Base-by-base conservation (phyloP, 2,797 vertebrate genomes). In the Oreochromis mossambicus region DNA sequence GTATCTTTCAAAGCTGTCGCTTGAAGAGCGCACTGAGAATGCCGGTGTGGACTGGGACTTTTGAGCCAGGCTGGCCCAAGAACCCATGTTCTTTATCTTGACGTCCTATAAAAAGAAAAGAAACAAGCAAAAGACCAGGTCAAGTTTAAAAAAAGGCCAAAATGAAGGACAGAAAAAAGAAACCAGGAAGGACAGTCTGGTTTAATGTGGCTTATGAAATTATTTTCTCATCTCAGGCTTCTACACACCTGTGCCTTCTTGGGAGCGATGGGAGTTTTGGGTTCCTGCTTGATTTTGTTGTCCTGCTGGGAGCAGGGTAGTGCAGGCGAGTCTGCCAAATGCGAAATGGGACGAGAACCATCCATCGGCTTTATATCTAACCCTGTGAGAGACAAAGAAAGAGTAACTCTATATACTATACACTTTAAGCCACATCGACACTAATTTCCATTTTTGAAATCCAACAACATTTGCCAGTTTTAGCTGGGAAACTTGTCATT, bases 1-100 rank as follows among this genome's bases (percentile, higher is more conserved):
- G 93, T 98, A 98, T 89, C 97, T 97, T 82, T 98, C 97, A 0
- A 98, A 98, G 95, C 98, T 98, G 93, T 98, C 97, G 7, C 97
- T 98, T 8, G 97, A 98, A 3, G 97, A 98, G 92, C 98, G 98
- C 3, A 95, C 96, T 0, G 97, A 95, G 21, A 97, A 96, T 78
- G 97, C 96, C 0, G 97, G 97, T 2, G 97, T 96, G 32, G 97
- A 96, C 51, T 97, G 96, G 24, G 97, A 96, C 84, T 97, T 96
- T 92, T 98, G 97, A 26, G 97, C 97, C 92, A 98, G 90, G 75
- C 97, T 98, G 3, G 97, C 97, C 98, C 98, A 98, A 1, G 98
- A 98, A 5, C 97, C 97, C 96, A 98, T 98, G 94, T 97, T 98
- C 94, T 98, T 98, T 86, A 98, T 90, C 86, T 98, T 98, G 83